Base-by-base conservation (phyloP, 92 coral and sea anemone species). In the Zoanthus gigantus region DNA sequence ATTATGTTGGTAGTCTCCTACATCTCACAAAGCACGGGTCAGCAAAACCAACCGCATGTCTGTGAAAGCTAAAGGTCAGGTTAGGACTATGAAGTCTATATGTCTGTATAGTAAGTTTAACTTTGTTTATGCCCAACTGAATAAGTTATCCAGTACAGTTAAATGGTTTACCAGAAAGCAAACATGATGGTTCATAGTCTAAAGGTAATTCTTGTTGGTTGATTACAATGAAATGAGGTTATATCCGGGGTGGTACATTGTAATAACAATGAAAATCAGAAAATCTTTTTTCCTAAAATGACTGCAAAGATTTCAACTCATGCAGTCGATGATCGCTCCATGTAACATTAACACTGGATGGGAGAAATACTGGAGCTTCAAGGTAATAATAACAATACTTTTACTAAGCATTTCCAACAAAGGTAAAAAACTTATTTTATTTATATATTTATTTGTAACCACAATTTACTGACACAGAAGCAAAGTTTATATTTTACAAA, bases 181-280 rank as follows among this genome's bases (percentile, higher is more conserved):
- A 14, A 18, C 65, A 16, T 18, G 65, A 14, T 16, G 9, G 28
- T 23, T 63, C 28, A 63, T 3, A 63, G 32, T 23, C 73, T 23
- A 28, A 28, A 71, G 13, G 28, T 68, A 31, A 31, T 31, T 37
- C 4, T 11, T 71, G 42, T 37, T 2, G 4, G 3, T 6, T 71
- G 30, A 17, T 71, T 63, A 63, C 30, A 63, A 23, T 14, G 17
- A 4, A 5, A n/a, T 69, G 74, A 34, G 30, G 15, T 32, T 29
- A 56, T 77, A 77, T 77, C 82, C 82, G 82, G 82, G 82, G 82
- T 52, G 82, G 67, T 58, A 47, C 82, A 11, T 32, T 58, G 45
- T 28, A 77, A 31, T 46, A 77, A 28, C 82, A 53, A 29, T 29
- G 50, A 48, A 76, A 29, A 76, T 18, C 53, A 30, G 65, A 76